phyloP scores from a whole-genome alignment of 2,888 invertebrate species.

The Tridacna gigas region DNA sequence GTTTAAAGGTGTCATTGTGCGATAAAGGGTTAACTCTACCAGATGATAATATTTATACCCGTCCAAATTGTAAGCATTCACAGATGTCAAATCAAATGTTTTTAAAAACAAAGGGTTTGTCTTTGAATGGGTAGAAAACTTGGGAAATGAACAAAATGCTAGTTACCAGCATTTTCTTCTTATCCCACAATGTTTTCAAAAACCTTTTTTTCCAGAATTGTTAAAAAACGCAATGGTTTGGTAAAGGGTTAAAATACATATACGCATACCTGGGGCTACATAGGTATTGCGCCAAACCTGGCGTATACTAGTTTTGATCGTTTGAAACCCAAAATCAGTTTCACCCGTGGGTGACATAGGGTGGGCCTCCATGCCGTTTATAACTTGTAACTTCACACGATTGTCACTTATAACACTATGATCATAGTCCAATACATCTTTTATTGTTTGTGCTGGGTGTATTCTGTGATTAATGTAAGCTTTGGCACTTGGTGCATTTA shows the following conservation, averaged over 20 bases:
- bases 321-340: slow-evolving; percentile 84
- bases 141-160: too few species aligned
- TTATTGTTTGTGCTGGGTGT: slow-evolving; percentile 85
- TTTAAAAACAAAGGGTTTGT: too few species aligned
- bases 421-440: slow-evolving; percentile 84
- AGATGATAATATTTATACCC: too few species aligned
- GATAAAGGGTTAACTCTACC: too few species aligned
- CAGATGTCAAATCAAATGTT: too few species aligned
- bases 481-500: slow-evolving; percentile 85
- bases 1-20: too few species aligned
- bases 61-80: too few species aligned
- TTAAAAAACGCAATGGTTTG: too few species aligned
- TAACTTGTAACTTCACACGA: slow-evolving; percentile 81
- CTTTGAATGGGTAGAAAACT: too few species aligned
- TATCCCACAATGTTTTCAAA: too few species aligned
- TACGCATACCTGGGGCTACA: slow-evolving; percentile 84
- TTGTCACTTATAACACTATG: slow-evolving; percentile 81
- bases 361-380: slow-evolving; percentile 81
- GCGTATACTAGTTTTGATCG: slow-evolving; percentile 84
- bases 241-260: not conserved
- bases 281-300: slow-evolving; percentile 84
- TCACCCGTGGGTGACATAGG: slow-evolving; percentile 85
- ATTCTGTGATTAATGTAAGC: slow-evolving; percentile 86
- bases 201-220: too few species aligned
- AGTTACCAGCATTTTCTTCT: too few species aligned